Evolutionary conservation across 2,113 vertebrate species (phyloP).

Genomic region (Polypterus bichir): DNA sequence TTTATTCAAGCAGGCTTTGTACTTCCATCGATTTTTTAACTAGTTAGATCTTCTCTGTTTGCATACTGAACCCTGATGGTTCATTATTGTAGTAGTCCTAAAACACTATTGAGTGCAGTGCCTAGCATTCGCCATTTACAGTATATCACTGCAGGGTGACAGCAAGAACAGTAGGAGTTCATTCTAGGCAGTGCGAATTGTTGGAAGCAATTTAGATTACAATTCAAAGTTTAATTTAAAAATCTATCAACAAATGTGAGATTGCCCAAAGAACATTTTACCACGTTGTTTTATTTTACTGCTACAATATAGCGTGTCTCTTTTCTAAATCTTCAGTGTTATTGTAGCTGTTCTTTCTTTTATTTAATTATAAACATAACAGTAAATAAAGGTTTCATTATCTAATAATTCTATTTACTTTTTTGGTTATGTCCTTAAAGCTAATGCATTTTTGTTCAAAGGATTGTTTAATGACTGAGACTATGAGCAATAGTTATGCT

Average conservation of each 20-base stretch:
- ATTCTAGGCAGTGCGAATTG: conserved; percentile 76
- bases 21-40: not conserved
- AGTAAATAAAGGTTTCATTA: conserved; percentile 47
- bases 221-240: conserved; percentile 84
- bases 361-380: conserved; percentile 84
- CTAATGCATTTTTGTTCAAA: not conserved
- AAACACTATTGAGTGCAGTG: conserved; percentile 47
- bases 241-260: conserved; percentile 82
- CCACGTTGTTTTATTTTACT: conserved; percentile 69
- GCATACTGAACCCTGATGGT: conserved; percentile 29
- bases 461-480: too few species aligned
- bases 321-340: conserved; percentile 63
- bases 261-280: conserved; percentile 71
- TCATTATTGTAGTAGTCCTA: conserved; percentile 40
- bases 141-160: conserved; percentile 63
- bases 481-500: too few species aligned
- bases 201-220: conserved; percentile 80
- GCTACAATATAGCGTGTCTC: conserved; percentile 65
- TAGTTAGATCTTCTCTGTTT: conserved; percentile 7
- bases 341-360: conserved; percentile 71
- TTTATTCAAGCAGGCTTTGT: not conserved
- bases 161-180: conserved; percentile 62
- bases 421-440: not conserved
- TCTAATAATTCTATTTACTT: conserved; percentile 15
- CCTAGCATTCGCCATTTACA: conserved; percentile 44